Evolutionary conservation across 2,797 vertebrate genomes (phyloP), one percentile per base, ranked within the genome.

Genomic region (Gymnoscopelus microlampas): DNA sequence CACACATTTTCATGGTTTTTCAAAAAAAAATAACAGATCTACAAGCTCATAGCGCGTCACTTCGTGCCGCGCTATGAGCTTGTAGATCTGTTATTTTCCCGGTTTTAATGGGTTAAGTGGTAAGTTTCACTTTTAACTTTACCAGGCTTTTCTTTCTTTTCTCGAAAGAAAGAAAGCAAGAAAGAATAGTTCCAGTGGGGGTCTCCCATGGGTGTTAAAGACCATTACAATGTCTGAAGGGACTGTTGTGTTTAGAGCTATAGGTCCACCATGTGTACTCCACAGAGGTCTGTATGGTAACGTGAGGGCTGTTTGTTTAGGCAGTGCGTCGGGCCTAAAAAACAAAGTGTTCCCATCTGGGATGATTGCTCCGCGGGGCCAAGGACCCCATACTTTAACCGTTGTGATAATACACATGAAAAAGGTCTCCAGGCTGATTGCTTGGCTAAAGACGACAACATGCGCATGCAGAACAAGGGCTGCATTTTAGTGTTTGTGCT

Each of bases 171-270:
- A 29, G 26, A 29, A 29, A 29, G 26, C 2, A 29, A 29, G 26
- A 29, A 29, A 29, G 26, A 29, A 3, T 1, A 0, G 44, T 55
- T 65, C 51, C 32, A 32, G 9, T 51, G 4, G 14, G 35, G 48
- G 15, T 32, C 56, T 51, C 62, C 65, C 29, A 14, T 5, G 60
- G 53, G 10, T 5, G 26, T 4, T 15, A 8, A 14, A 12, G 24
- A 48, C 70, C 51, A 50, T 59, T 54, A 55, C 39, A 59, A 67
- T 23, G 47, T 70, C 57, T 66, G 57, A 66, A 13, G 49, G 62
- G 24, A 12, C 29, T 50, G 61, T 13, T 54, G 23, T 44, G 39
- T 44, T 44, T 44, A 44, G 8, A 44, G 7, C 19, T 19, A 19
- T 19, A 19, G 39, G 39, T 44, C 8, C 39, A 44, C 39, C 5